Percentiles rank a stretch among this genome's conserved stretches.
Evolutionary conservation across 2,888 invertebrate species (phyloP).

Genomic region (Poecilobothrus nobilitatus): DNA sequence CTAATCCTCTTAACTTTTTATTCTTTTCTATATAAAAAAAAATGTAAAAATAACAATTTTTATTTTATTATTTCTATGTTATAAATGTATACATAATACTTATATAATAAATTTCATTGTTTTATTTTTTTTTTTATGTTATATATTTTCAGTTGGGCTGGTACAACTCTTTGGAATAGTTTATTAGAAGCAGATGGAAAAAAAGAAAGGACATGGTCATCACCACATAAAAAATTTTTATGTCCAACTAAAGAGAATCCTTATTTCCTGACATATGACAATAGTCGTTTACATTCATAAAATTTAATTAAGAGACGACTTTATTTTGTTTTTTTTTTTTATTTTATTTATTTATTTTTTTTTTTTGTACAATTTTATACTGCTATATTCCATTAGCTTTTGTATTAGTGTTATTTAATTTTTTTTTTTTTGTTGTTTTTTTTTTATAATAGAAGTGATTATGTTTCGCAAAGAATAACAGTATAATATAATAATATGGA

Average conservation of each 20-base stretch:
- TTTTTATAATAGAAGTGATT: slow-evolving; percentile 2
- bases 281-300: slow-evolving; percentile 16
- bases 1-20: background rate
- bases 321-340: too few species aligned
- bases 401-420: too few species aligned
- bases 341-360: too few species aligned
- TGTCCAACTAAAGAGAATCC: slow-evolving; percentile 47
- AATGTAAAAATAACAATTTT: background rate
- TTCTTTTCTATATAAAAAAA: background rate
- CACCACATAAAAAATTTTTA: slow-evolving; percentile 37
- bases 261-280: slow-evolving; percentile 41
- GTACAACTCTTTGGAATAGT: slow-evolving; percentile 50
- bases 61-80: slow-evolving; percentile 5
- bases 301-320: slow-evolving; percentile 9
- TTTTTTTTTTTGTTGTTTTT: background rate
- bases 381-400: too few species aligned
- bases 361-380: too few species aligned
- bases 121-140: slow-evolving; percentile 11
- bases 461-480: background rate
- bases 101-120: background rate
- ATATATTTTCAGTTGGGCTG: slow-evolving; percentile 32
- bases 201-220: slow-evolving; percentile 41
- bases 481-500: background rate
- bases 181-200: slow-evolving; percentile 45
- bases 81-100: too few species aligned